A percentile compares a stretch with the other conserved stretches of the same genome.
Conservation (phyloP, 2,797 vertebrate species). For the Darevskia nairensis region DNA sequence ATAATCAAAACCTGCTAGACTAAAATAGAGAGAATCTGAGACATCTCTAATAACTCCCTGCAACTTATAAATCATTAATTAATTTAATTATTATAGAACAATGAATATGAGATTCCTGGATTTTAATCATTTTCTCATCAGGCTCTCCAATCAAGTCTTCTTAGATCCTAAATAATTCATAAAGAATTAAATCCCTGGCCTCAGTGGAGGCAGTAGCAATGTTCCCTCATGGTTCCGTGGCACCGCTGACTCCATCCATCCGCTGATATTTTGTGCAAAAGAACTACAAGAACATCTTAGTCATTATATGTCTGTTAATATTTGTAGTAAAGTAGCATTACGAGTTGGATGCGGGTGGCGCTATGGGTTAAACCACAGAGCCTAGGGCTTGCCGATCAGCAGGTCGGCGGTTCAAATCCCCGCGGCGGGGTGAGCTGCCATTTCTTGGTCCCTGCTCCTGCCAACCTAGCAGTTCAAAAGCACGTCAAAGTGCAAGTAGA, state of each 20-base stretch:
- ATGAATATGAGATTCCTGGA: conserved; percentile 20
- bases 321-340: background rate
- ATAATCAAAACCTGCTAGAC: background rate
- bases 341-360: too few species aligned
- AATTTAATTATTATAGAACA: conserved; percentile 16
- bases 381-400: too few species aligned
- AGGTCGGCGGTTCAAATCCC: too few species aligned
- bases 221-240: background rate
- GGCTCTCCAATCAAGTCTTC: conserved; percentile 28
- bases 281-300: background rate
- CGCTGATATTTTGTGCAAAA: conserved; percentile 5
- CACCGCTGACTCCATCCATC: background rate
- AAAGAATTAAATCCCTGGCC: conserved; percentile 23
- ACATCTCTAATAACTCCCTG: conserved; percentile 22
- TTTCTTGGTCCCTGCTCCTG: too few species aligned
- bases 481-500: too few species aligned
- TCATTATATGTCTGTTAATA: background rate
- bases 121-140: conserved; percentile 46
- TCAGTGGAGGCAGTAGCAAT: background rate
- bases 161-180: conserved; percentile 34
- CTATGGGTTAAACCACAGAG: too few species aligned
- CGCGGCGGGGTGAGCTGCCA: too few species aligned
- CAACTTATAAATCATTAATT: conserved; percentile 38
- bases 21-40: conserved; percentile 25
- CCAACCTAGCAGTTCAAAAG: too few species aligned